Evolutionary conservation across 2,113 vertebrate genomes (phyloP).

Genomic region (Scytalopus superciliaris): DNA sequence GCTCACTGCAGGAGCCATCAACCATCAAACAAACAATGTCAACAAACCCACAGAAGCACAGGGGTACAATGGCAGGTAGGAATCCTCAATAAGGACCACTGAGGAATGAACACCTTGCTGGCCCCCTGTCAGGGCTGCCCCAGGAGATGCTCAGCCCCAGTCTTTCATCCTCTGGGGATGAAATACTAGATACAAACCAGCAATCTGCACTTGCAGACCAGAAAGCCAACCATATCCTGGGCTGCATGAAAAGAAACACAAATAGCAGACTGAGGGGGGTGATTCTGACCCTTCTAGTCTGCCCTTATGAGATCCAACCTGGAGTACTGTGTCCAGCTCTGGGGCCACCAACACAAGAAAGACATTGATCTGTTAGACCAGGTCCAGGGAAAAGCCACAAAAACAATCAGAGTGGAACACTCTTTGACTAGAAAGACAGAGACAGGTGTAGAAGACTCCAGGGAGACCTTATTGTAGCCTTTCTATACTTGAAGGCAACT

Average conservation of each 20-base stretch:
- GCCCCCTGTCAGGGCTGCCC: not conserved
- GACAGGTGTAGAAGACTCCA: not conserved
- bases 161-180: not conserved
- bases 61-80: not conserved
- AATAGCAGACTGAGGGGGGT: not conserved
- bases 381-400: not conserved
- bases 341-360: not conserved
- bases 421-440: not conserved
- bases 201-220: not conserved
- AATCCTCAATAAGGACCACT: not conserved
- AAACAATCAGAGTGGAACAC: not conserved
- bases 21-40: not conserved
- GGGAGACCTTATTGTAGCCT: not conserved
- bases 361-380: not conserved
- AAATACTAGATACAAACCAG: not conserved
- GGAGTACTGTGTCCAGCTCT: not conserved
- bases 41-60: not conserved
- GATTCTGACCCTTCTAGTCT: not conserved
- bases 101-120: not conserved
- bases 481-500: not conserved
- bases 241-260: not conserved
- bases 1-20: not conserved
- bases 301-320: not conserved
- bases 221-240: not conserved
- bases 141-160: not conserved